Evolutionary conservation across 2,888 invertebrate genomes (phyloP).

Genomic region (Acleris literana): DNA sequence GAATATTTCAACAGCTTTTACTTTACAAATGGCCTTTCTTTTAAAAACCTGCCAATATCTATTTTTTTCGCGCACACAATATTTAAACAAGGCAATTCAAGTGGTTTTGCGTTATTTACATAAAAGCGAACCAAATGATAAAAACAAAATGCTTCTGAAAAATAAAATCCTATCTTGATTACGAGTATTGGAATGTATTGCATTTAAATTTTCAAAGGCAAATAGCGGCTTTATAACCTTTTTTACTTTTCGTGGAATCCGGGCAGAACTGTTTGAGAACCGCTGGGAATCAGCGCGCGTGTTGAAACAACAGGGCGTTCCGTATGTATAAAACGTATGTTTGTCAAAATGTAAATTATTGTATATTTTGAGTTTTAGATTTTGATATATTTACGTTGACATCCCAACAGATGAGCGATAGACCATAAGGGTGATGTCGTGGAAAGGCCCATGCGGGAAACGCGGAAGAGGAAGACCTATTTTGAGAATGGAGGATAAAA

Average conservation of each 20-base stretch:
- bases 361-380: no score
- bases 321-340: constrained; percentile 11
- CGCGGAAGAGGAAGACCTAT: no score
- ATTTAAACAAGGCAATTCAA: neutral
- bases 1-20: no score
- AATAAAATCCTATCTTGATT: constrained; percentile 21
- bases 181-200: constrained; percentile 18
- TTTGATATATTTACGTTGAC: no score
- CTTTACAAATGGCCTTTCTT: no score
- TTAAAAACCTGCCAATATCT: no score
- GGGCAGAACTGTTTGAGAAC: constrained; percentile 29
- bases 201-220: constrained; percentile 34
- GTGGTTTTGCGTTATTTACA: neutral
- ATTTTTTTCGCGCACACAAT: no score
- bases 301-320: constrained; percentile 25
- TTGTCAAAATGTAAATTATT: neutral
- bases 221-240: constrained; percentile 31
- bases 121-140: neutral
- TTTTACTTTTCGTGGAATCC: constrained; percentile 32
- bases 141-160: constrained; percentile 11
- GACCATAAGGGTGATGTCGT: no score
- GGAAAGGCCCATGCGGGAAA: no score
- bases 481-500: no score
- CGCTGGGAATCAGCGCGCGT: constrained; percentile 31
- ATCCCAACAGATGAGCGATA: no score